These are phyloP conservation scores for Mus spretus DNA, from an alignment of 2,797 vertebrate genomes.

Conservation along the genomic window DNA sequence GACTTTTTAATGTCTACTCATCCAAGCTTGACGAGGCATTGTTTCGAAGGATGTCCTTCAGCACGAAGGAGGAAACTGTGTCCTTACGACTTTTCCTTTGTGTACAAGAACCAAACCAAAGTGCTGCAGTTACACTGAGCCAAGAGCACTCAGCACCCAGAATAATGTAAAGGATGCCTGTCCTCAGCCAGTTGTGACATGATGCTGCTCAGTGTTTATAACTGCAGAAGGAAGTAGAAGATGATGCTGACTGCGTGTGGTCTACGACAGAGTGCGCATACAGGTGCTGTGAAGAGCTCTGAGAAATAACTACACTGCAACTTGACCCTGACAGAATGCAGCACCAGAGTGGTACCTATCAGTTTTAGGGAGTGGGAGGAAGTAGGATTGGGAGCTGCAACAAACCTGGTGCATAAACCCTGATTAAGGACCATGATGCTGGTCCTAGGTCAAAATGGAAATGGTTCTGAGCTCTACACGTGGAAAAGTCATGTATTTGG, in stretches of 20 bases:
- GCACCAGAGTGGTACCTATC: background rate
- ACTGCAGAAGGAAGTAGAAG: background rate
- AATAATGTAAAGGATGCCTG: background rate
- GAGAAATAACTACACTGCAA: background rate
- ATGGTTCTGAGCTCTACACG: conserved; percentile 39
- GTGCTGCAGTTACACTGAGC: background rate
- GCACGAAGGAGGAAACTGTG: background rate
- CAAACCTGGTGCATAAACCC: background rate
- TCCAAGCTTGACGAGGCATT: background rate
- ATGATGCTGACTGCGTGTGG: background rate
- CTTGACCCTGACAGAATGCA: background rate
- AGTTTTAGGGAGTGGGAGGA: conserved; percentile 12
- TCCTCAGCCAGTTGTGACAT: background rate
- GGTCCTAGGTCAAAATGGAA: conserved; percentile 49
- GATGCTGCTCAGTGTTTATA: conserved; percentile 23
- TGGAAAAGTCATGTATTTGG: conserved; percentile 25
- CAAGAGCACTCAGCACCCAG: background rate
- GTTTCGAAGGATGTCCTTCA: conserved; percentile 28
- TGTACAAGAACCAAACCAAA: background rate
- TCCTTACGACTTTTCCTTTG: background rate
- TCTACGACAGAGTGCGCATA: background rate
- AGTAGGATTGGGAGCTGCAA: background rate
- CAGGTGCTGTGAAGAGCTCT: background rate
- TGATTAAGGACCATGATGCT: conserved; percentile 19
- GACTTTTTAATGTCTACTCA: conserved; percentile 11